Evolutionary conservation across 2,888 invertebrate species (phyloP).

Genomic region (Eilema caniola): DNA sequence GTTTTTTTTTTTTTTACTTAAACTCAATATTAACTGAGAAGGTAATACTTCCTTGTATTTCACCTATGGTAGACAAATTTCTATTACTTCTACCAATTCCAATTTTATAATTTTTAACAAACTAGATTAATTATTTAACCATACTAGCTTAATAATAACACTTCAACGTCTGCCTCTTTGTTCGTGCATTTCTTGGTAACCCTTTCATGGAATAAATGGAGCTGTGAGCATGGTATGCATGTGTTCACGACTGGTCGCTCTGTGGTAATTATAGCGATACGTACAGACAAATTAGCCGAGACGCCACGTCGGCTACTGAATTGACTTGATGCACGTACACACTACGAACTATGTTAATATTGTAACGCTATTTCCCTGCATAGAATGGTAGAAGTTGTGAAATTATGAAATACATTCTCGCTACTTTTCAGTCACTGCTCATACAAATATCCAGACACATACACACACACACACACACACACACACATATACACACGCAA

Average conservation of each 20-base stretch:
- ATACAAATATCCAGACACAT: too few species aligned
- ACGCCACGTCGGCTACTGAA: constrained; percentile 57
- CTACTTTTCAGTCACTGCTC: too few species aligned
- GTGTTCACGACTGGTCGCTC: constrained; percentile 28
- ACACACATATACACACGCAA: too few species aligned
- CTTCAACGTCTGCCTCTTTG: background rate
- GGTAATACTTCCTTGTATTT: too few species aligned
- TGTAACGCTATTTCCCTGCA: background rate
- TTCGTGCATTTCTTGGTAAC: background rate
- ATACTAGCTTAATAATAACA: background rate
- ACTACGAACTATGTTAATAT: constrained; percentile 12
- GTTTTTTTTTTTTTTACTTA: too few species aligned
- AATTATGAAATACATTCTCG: too few species aligned
- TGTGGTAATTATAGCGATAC: constrained; percentile 37
- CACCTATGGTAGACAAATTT: too few species aligned
- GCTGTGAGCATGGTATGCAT: background rate
- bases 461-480: too few species aligned
- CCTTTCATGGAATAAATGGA: constrained; percentile 6
- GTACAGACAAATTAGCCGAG: constrained; percentile 53
- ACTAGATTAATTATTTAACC: background rate
- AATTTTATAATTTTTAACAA: background rate
- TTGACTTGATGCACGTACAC: constrained; percentile 51
- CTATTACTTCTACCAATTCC: too few species aligned
- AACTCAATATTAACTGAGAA: too few species aligned
- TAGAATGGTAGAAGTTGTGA: too few species aligned